Evolutionary conservation across 2,888 invertebrate species (phyloP), one percentile per base, ranked within the genome.

Genomic region (Xylota segnis): DNA sequence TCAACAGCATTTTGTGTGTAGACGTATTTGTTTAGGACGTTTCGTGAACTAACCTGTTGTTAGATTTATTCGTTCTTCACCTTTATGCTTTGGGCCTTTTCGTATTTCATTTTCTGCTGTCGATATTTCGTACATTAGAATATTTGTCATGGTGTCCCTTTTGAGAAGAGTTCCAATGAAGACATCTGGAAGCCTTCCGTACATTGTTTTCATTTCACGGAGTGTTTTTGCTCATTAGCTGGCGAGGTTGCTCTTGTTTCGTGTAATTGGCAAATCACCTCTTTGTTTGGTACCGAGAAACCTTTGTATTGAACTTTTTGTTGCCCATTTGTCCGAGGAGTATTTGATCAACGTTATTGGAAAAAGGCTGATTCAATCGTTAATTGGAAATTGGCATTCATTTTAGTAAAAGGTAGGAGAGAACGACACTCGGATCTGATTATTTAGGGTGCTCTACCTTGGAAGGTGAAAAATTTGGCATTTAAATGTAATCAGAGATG

Each of bases 51-150:
- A n/a, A 14, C n/a, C 18, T 43, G 43, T 34, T 65, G 10, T 12
- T 50, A 12, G 34, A 43, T 65, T 65, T 50, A 43, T 40, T 58
- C 27, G 65, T 18, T 50, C 40, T 45, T 45, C 61, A 61, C 27
- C 61, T 43, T 40, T 61, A 10, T 40, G 12, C 37, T 18, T n/a
- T 29, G 37, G 40, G 37, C 29, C 43, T 45, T 45, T 14, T 16
- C 5, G 10, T 34, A n/a, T 9, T 56, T n/a, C 16, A 10, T 5
- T 9, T 14, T 9, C 16, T 16, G n/a, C 7, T 29, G 29, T 29
- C 54, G 29, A 29, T 23, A 16, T 27, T 50, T 23, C n/a, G 5
- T 14, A 14, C 6, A 14, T 5, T 6, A 43, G 14, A 14, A 43
- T 34, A 34, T 16, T 56, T 16, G 9, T 16, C 56, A 40, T 29